Percentiles rank a stretch among this genome's conserved stretches.
These are phyloP conservation scores for Bubalus kerabau DNA, from an alignment of 2,113 vertebrate species.

Conservation along the genomic window DNA sequence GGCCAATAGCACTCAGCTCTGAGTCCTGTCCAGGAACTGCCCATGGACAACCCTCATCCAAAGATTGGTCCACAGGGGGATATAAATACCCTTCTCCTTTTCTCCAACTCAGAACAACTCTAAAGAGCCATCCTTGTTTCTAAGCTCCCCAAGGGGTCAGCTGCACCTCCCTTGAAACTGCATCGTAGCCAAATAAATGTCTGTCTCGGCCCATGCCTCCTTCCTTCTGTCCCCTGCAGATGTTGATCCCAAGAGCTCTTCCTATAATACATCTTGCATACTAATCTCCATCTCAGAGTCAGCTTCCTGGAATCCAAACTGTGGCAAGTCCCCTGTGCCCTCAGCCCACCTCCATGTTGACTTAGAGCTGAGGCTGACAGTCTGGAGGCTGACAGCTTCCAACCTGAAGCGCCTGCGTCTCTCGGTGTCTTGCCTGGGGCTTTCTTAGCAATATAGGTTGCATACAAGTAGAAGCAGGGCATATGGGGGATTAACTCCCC, in stretches of 20 bases:
- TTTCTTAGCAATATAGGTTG: neutral
- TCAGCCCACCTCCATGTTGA: neutral
- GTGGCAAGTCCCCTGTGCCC: neutral
- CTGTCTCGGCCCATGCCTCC: neutral
- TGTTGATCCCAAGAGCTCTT: neutral
- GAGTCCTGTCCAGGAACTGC: neutral
- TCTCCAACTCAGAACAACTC: neutral
- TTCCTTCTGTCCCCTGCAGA: neutral
- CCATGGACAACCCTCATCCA: neutral
- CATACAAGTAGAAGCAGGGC: fast-evolving
- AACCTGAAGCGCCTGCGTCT: too few species aligned
- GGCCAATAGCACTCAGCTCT: neutral
- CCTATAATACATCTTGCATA: neutral
- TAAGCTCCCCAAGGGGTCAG: neutral
- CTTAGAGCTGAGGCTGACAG: fast-evolving
- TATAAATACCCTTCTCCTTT: neutral
- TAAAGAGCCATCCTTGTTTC: neutral
- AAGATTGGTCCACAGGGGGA: neutral
- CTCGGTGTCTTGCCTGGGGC: neutral
- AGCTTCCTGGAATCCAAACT: neutral
- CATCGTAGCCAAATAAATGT: neutral
- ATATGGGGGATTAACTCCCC: neutral
- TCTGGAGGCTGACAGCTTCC: neutral
- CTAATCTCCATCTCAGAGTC: neutral
- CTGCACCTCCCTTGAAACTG: neutral